Evolutionary conservation across 2,797 vertebrate genomes (phyloP), one percentile per base, ranked within the genome.

Genomic region (Lagocephalus sceleratus): DNA sequence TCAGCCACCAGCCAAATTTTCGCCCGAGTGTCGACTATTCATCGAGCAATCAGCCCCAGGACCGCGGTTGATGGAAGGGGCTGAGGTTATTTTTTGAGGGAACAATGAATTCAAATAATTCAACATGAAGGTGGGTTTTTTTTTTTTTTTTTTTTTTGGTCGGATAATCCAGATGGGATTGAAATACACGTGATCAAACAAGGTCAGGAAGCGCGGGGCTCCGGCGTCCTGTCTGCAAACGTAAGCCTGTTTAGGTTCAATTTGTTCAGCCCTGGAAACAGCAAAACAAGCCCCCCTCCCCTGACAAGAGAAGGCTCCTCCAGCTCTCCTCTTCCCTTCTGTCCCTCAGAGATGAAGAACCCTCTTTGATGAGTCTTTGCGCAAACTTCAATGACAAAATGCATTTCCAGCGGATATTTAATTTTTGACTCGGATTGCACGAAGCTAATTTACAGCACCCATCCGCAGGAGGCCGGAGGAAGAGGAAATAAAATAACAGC

Each of bases 1-100:
- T 80, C 81, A 79, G 75, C 77, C 75, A 82, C 69, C 73, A 68
- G 73, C 66, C 50, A 64, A 75, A 74, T 83, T 83, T 77, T 45
- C 60, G 64, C 66, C 83, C 49, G 77, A 86, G 84, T 80, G 81
- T 64, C 62, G 73, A 81, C 63, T 78, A 69, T 82, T 85, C 76
- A 83, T 66, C 68, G 69, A 63, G 71, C 78, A 76, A 71, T 83
- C 72, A 63, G 61, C 51, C 35, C 54, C n/a, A 42, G 48, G 47
- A 60, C 66, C 67, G 65, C 69, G 73, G 68, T 73, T 68, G 63
- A 70, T 51, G 50, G 63, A 70, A 64, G 55, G 64, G 58, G 5
- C 32, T 35, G 66, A 71, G 75, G 74, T 79, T 81, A 70, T 77
- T 76, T 75, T 19, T 73, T 45, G 32, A 76, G 46, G 57, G 22